Conservation (phyloP, 2,797 vertebrate species). For the Cetoscarus ocellatus region DNA sequence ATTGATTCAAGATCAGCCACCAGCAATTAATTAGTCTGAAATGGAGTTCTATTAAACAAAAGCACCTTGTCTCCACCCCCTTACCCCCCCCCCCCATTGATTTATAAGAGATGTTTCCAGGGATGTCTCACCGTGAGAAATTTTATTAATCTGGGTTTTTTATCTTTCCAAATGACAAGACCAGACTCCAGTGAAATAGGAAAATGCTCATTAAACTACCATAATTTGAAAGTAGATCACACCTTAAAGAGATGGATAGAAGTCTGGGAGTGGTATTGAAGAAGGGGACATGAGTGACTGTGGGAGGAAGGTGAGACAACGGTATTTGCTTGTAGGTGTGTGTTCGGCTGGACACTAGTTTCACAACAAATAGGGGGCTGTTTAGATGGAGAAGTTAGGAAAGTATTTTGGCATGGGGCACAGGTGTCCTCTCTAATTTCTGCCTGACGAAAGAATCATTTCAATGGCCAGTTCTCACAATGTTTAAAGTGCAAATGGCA, state of each 20-base stretch:
- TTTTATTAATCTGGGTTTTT: slow-evolving; percentile 90
- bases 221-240: slow-evolving; percentile 89
- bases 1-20: slow-evolving; percentile 55
- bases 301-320: slow-evolving; percentile 27
- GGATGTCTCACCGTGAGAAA: slow-evolving; percentile 84
- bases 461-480: too few relatives aligned
- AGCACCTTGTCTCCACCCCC: slow-evolving; percentile 62
- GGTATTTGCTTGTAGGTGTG: slow-evolving; percentile 8
- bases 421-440: too few relatives aligned
- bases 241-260: slow-evolving; percentile 77
- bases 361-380: too few relatives aligned
- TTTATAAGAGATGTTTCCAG: slow-evolving; percentile 60
- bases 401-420: too few relatives aligned
- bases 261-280: slow-evolving; percentile 43
- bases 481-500: too few relatives aligned
- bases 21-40: slow-evolving; percentile 74
- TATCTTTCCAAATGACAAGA: slow-evolving; percentile 86
- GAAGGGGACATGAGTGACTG: slow-evolving; percentile 24
- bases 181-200: slow-evolving; percentile 88
- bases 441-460: too few relatives aligned
- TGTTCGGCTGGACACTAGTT: background rate
- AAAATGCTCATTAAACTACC: slow-evolving; percentile 92
- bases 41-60: slow-evolving; percentile 78
- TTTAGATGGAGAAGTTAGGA: too few relatives aligned
- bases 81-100: slow-evolving; percentile 51